These are phyloP conservation scores for Leptonema lineaticorne DNA, from an alignment of 1,140 invertebrate genomes.

Conservation along the genomic window DNA sequence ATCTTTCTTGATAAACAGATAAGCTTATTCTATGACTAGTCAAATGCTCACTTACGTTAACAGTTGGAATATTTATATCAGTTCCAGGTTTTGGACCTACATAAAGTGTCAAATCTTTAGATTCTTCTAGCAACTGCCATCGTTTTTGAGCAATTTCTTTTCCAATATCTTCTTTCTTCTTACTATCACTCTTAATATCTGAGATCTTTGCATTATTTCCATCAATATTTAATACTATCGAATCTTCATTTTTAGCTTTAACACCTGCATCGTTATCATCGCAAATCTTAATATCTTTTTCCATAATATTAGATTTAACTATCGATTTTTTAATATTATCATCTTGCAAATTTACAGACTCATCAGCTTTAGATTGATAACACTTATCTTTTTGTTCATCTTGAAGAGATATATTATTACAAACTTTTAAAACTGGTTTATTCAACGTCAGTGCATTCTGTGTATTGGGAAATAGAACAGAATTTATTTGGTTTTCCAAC, in stretches of 20 bases:
- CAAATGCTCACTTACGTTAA: slow-evolving; percentile 71
- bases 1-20: slow-evolving; percentile 68
- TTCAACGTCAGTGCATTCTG: not conserved
- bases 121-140: slow-evolving; percentile 17
- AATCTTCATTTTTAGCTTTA: not conserved
- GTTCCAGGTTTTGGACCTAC: slow-evolving; percentile 54
- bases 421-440: not conserved
- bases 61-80: slow-evolving; percentile 66
- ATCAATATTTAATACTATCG: not conserved
- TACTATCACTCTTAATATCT: slow-evolving; percentile 1
- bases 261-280: not conserved
- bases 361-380: slow-evolving; percentile 8
- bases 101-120: slow-evolving; percentile 46
- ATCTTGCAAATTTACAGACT: not conserved
- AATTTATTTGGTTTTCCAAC: slow-evolving; percentile 33
- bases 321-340: not conserved
- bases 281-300: not conserved
- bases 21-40: slow-evolving; percentile 74
- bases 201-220: slow-evolving; percentile 1
- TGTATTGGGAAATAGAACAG: slow-evolving; percentile 18
- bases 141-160: slow-evolving; percentile 1
- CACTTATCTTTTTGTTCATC: slow-evolving; percentile 14
- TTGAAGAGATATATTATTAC: not conserved
- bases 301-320: not conserved
- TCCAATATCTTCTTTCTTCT: slow-evolving; percentile 16